Percentiles rank a stretch among this genome's conserved stretches.
Conservation (phyloP, 1,140 invertebrate genomes). For the Euwallacea similis region DNA sequence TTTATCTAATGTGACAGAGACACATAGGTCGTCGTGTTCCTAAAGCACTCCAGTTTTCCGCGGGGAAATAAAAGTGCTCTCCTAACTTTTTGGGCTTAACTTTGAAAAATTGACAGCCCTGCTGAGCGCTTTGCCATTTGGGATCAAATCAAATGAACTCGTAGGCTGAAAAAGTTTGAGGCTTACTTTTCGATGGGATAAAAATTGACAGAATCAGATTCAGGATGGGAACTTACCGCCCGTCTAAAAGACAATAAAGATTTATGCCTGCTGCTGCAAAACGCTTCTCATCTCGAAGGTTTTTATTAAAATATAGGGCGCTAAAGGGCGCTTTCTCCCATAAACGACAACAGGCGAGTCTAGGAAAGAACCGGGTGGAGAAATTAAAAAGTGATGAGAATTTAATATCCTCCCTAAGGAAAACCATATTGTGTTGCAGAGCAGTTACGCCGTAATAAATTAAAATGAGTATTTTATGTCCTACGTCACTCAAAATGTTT, state of each 20-base stretch:
- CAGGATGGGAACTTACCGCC: too few relatives aligned
- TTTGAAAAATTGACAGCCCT: constrained; percentile 20
- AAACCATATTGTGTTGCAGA: constrained; percentile 24
- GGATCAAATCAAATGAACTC: constrained; percentile 17
- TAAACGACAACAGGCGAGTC: constrained; percentile 19
- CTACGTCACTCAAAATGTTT: constrained; percentile 4
- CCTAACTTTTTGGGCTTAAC: constrained; percentile 13
- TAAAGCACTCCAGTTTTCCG: constrained; percentile 18
- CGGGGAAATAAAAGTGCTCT: constrained; percentile 24
- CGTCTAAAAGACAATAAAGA: too few relatives aligned
- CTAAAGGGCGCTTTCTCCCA: constrained; percentile 6
- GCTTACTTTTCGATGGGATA: not conserved
- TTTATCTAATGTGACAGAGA: constrained; percentile 29
- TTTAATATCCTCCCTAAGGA: constrained; percentile 30
- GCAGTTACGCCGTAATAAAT: constrained; percentile 26
- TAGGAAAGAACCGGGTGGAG: constrained; percentile 20
- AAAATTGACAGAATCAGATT: too few relatives aligned
- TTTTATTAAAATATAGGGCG: not conserved
- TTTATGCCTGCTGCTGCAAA: not conserved
- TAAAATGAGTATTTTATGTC: constrained; percentile 30
- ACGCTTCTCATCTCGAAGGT: too few relatives aligned
- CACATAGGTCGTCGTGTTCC: constrained; percentile 15
- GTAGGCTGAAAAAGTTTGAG: not conserved
- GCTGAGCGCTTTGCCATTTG: constrained; percentile 19
- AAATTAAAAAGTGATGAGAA: constrained; percentile 37